phyloP scores from a whole-genome alignment of 2,113 vertebrate species.

The Telmatochromis sp. region DNA sequence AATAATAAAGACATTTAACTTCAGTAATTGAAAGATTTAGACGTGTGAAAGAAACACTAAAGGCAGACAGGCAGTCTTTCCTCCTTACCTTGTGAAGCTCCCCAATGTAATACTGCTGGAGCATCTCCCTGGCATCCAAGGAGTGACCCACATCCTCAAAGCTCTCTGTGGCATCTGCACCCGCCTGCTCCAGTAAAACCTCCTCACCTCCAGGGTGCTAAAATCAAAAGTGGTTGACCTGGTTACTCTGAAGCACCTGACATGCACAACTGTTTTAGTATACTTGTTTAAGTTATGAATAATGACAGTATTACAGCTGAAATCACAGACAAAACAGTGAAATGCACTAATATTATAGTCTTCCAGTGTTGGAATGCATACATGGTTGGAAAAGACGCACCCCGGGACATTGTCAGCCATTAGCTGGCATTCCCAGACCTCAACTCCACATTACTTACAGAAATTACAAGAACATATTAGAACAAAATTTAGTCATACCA shows the following conservation, averaged over 20 bases:
- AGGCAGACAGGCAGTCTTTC: not conserved
- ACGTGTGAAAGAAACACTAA: not conserved
- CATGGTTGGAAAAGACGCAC: not conserved
- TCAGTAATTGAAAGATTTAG: not conserved
- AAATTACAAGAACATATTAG: not conserved
- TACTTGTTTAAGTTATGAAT: not conserved
- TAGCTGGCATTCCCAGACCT: not conserved
- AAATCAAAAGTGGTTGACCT: not conserved
- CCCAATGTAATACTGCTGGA: slow-evolving; percentile 85
- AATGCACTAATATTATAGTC: not conserved
- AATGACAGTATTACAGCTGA: not conserved
- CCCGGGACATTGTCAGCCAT: not conserved
- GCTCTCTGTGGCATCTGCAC: slow-evolving; percentile 85
- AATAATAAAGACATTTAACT: not conserved
- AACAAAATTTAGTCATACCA: not conserved
- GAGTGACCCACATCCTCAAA: slow-evolving; percentile 97
- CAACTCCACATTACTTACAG: not conserved
- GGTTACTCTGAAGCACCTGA: not conserved
- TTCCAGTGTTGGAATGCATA: not conserved
- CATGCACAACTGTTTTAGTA: not conserved
- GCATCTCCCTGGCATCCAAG: slow-evolving; percentile 88
- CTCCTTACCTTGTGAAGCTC: slow-evolving; percentile 84
- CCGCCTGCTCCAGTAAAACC: slow-evolving; percentile 88
- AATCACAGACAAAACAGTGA: not conserved
- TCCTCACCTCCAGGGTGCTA: slow-evolving; percentile 96